Base-by-base conservation (phyloP, 1,140 invertebrate species). In the Magallana angulata region DNA sequence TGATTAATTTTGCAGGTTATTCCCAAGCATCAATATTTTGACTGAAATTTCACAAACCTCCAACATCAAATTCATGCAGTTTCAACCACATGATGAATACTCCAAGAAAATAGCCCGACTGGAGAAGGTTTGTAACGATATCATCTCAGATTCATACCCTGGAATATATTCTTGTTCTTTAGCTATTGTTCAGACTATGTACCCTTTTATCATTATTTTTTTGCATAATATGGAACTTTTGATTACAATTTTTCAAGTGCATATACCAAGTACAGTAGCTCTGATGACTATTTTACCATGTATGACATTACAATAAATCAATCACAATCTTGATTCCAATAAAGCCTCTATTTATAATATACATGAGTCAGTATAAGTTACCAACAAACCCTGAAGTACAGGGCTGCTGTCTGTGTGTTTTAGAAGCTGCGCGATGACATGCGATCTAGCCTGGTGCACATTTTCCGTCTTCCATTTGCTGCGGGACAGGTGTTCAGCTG, bases 61-160 rank as follows among this genome's bases (percentile, higher is more conserved):
- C 85, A 99, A 99, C 94, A 99, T 99, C 98, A 96, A 98, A 90
- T 99, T 99, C 94, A 99, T 99, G 98, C 98, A 99, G 95, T 99
- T 99, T 95, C 96, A 98, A 90, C 98, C 98, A 9, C 97, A 98
- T 94, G 98, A 99, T 95, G 97, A 98, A 94, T 99, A 99, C 94
- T 98, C 98, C 2, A 96, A 99, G 84, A 98, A 99, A 94, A 96
- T 99, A 48, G 99, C 98, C 89, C 99, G 98, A 96, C 98, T 99
- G 97, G 99, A 99, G 97, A 99, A 99, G 97, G 98, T 99, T 57
- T 59, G 36, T 24, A 82, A 57, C 14, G 5, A 57, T 64, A 64
- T 7, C 62, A 16, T 3, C 36, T 48, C 36, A 48, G 36, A 48
- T 48, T 48, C 36, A 24, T 24, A 24, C 0, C 24, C 24, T 24